These are phyloP conservation scores for Macroteleia sp. DNA, from an alignment of 2,888 invertebrate genomes.

Conservation along the genomic window DNA sequence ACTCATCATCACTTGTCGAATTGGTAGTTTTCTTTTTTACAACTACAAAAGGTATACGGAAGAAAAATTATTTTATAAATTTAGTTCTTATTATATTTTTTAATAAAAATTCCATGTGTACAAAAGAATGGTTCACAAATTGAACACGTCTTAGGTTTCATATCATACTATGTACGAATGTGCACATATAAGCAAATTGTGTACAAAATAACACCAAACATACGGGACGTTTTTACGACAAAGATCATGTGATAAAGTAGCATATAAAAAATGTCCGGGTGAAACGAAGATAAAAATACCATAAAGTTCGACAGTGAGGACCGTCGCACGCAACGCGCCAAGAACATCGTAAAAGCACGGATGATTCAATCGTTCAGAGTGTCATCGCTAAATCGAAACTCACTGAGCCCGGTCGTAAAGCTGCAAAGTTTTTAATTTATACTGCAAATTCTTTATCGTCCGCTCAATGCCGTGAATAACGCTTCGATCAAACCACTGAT, in stretches of 20 bases:
- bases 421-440: conserved; percentile 24
- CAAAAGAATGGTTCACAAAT: too few relatives aligned
- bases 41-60: too few relatives aligned
- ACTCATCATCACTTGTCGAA: too few relatives aligned
- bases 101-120: too few relatives aligned
- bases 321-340: conserved; percentile 12
- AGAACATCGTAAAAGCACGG: conserved; percentile 29
- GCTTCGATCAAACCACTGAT: too few relatives aligned
- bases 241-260: conserved; percentile 23
- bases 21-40: too few relatives aligned
- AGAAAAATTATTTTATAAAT: too few relatives aligned
- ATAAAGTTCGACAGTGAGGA: conserved; percentile 35
- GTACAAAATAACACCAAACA: conserved; percentile 20
- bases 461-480: too few relatives aligned
- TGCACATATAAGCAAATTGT: conserved; percentile 24
- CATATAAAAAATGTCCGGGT: conserved; percentile 25
- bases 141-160: too few relatives aligned
- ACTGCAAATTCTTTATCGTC: conserved; percentile 6
- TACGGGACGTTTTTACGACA: conserved; percentile 37
- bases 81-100: too few relatives aligned
- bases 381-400: conserved; percentile 35
- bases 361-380: conserved; percentile 40
- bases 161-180: not conserved
- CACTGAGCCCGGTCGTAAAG: conserved; percentile 14
- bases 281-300: conserved; percentile 38